Conservation (phyloP, 2,888 invertebrate species). For the Mythimna lalbum region DNA sequence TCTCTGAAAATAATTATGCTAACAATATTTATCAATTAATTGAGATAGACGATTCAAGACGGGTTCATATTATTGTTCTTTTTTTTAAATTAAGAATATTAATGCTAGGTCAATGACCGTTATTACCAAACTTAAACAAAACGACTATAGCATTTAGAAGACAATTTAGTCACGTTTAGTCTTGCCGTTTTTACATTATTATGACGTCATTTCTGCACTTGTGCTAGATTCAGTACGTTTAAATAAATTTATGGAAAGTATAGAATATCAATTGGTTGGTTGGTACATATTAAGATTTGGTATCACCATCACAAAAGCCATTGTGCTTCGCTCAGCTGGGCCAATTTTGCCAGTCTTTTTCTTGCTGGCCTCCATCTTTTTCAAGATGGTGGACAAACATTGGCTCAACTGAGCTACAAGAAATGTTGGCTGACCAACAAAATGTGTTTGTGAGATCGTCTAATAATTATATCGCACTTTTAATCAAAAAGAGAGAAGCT, state of each 20-base stretch:
- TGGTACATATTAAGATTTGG: conserved; percentile 34
- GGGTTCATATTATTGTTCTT: not conserved
- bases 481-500: too few species aligned
- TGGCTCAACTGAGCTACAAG: too few species aligned
- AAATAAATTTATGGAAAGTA: conserved; percentile 20
- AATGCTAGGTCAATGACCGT: not conserved
- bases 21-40: not conserved
- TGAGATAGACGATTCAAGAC: not conserved
- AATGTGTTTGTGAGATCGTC: not conserved
- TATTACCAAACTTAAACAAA: not conserved
- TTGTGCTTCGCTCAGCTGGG: conserved; percentile 1
- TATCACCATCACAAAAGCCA: conserved; percentile 37
- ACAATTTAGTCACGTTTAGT: too few species aligned
- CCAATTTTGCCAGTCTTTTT: too few species aligned
- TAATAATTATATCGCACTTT: too few species aligned
- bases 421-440: not conserved
- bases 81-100: not conserved
- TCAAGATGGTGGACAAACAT: too few species aligned
- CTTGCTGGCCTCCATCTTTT: too few species aligned
- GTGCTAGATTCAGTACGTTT: conserved; percentile 18
- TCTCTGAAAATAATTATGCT: not conserved
- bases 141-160: conserved; percentile 1
- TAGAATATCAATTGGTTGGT: conserved; percentile 13
- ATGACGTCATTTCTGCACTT: conserved; percentile 1
- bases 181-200: not conserved